Percentiles rank a stretch among this genome's conserved stretches.
phyloP scores from a whole-genome alignment of 2,113 vertebrate genomes.

The Nicator chloris region DNA sequence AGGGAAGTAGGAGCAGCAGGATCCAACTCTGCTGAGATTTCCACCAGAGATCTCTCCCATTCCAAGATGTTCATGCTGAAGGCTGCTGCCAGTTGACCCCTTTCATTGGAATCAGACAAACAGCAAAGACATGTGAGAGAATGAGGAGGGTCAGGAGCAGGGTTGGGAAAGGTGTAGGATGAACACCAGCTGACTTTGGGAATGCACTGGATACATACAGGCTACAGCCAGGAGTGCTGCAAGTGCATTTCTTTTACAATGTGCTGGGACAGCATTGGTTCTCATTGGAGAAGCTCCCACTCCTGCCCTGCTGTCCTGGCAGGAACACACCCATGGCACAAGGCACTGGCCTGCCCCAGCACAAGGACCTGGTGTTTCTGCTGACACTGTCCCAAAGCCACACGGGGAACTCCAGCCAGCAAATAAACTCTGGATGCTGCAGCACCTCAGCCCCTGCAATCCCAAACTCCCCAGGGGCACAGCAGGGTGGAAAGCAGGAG shows the following conservation, averaged over 20 bases:
- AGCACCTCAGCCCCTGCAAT: neutral
- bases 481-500: neutral
- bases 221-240: neutral
- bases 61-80: neutral
- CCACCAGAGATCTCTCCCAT: neutral
- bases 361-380: neutral
- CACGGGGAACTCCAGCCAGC: neutral
- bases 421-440: neutral
- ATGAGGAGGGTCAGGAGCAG: neutral
- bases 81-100: neutral
- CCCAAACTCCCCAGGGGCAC: neutral
- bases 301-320: neutral
- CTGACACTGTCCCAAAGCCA: neutral
- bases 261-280: rapidly evolving
- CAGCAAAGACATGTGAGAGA: neutral
- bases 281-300: neutral
- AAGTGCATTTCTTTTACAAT: neutral
- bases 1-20: neutral
- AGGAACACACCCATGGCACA: neutral
- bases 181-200: neutral
- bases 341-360: neutral
- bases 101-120: neutral
- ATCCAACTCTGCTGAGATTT: neutral
- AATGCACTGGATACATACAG: neutral
- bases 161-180: neutral